These are phyloP conservation scores for Luscinia luscinia DNA, from an alignment of 2,797 vertebrate species.

Conservation along the genomic window DNA sequence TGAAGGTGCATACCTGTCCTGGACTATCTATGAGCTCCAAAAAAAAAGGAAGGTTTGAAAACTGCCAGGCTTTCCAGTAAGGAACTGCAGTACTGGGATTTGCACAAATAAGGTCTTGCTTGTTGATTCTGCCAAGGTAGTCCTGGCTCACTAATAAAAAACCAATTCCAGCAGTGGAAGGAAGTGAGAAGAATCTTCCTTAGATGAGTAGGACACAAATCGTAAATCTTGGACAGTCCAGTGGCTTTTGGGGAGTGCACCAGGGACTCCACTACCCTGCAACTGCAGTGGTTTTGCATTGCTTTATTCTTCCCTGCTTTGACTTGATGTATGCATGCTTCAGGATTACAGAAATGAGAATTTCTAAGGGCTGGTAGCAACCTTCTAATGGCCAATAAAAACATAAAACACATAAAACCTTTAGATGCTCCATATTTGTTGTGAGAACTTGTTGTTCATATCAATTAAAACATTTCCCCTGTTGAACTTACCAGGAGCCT, in stretches of 20 bases:
- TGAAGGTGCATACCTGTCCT: not conserved
- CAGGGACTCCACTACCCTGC: not conserved
- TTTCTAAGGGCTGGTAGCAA: not conserved
- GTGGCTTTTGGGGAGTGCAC: not conserved
- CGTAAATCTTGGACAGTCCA: not conserved
- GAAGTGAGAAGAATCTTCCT: constrained; percentile 29
- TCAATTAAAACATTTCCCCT: not conserved
- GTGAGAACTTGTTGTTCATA: not conserved
- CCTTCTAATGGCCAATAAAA: not conserved
- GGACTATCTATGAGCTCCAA: not conserved
- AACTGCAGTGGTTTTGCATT: not conserved
- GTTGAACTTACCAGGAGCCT: not conserved
- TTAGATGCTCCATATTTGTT: not conserved
- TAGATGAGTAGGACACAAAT: constrained; percentile 18
- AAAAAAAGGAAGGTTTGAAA: not conserved
- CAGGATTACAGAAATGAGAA: not conserved
- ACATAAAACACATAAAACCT: not conserved
- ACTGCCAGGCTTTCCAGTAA: constrained; percentile 27
- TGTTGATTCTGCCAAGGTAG: constrained; percentile 52
- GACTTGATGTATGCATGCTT: not conserved
- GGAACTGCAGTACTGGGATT: constrained; percentile 7
- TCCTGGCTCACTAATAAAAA: constrained; percentile 18
- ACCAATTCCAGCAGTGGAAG: not conserved
- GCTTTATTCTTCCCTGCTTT: not conserved
- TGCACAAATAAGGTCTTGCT: constrained; percentile 14